These are phyloP conservation scores for Hippocampus zosterae DNA, from an alignment of 2,113 vertebrate genomes.

Conservation along the genomic window DNA sequence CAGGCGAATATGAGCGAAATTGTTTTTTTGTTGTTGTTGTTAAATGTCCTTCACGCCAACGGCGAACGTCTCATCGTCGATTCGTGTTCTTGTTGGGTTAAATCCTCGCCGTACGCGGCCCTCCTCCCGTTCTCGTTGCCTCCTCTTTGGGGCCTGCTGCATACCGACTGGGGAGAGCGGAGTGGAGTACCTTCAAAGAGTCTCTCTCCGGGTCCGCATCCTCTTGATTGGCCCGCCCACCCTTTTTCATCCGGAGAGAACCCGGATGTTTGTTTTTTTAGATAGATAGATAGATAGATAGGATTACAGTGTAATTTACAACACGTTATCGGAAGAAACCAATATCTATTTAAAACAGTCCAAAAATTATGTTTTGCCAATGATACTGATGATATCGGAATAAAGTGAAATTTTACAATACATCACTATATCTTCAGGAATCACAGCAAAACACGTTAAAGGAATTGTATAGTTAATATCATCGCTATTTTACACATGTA, in stretches of 20 bases:
- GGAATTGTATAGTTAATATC: no score
- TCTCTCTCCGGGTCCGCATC: conserved; percentile 16
- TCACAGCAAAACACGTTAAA: no score
- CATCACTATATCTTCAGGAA: no score
- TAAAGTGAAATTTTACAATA: no score
- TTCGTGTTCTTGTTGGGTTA: conserved; percentile 3
- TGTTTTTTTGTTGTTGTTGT: conserved; percentile 16
- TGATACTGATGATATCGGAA: no score
- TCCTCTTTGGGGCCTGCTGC: conserved; percentile 62
- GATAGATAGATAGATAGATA: no score
- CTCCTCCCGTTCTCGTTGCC: conserved; percentile 35
- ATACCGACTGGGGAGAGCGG: conserved; percentile 63
- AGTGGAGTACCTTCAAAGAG: conserved; percentile 4
- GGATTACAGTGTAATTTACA: no score
- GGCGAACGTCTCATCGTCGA: conserved; percentile 47
- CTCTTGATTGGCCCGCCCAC: conserved; percentile 6
- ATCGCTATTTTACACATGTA: background rate
- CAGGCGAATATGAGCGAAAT: conserved; percentile 35
- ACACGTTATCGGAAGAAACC: no score
- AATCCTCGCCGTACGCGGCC: conserved; percentile 34
- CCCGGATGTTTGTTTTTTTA: background rate
- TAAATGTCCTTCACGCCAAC: conserved; percentile 45
- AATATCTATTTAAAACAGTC: no score
- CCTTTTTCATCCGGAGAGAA: background rate
- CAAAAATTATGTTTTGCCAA: no score